Conservation (phyloP, 2,113 vertebrate genomes). For the Ciconia maguari region DNA sequence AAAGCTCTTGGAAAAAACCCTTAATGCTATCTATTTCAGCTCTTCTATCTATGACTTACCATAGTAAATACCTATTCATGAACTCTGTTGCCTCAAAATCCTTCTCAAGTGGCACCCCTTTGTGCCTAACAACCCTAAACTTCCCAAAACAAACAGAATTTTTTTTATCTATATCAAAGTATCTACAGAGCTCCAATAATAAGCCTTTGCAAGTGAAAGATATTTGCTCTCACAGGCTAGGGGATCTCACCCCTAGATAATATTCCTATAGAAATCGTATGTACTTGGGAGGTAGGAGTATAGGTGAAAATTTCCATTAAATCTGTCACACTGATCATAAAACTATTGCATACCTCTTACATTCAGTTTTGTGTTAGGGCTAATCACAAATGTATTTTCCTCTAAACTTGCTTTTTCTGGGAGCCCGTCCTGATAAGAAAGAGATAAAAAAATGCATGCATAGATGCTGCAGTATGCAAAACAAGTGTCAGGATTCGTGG, state of each 20-base stretch:
- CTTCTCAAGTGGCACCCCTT: background rate
- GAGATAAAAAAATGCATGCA: background rate
- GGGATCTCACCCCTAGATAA: background rate
- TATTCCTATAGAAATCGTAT: background rate
- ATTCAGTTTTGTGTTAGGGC: background rate
- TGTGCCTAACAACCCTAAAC: background rate
- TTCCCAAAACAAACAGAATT: background rate
- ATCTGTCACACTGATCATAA: background rate
- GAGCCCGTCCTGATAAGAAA: background rate
- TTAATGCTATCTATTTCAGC: background rate
- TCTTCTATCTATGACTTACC: background rate
- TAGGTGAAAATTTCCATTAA: background rate
- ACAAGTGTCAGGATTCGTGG: background rate
- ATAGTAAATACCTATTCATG: background rate
- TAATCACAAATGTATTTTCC: background rate
- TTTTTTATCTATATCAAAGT: background rate
- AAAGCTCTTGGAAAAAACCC: background rate
- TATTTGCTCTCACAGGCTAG: background rate
- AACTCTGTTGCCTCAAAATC: background rate
- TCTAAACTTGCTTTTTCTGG: background rate
- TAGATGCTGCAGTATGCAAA: background rate
- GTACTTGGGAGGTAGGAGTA: background rate
- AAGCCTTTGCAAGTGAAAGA: background rate
- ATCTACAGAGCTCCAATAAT: background rate
- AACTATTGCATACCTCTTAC: background rate